Percentiles rank a stretch among this genome's conserved stretches.
These are phyloP conservation scores for Heliconius congener DNA, from an alignment of 1,140 invertebrate genomes.

Conservation along the genomic window DNA sequence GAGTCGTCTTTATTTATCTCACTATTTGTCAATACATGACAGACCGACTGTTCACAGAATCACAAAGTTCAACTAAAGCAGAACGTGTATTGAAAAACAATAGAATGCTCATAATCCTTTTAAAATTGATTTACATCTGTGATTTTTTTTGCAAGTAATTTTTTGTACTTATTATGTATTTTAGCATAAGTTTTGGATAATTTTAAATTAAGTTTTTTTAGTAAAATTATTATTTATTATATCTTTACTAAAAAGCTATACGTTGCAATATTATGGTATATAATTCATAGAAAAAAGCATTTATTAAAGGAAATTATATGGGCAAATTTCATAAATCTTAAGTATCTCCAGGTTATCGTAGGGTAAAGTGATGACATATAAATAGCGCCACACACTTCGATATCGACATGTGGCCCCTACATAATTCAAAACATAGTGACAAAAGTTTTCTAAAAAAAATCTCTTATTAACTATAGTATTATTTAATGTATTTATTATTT, in stretches of 20 bases:
- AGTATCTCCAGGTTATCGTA: background rate
- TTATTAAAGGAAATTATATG: background rate
- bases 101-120: slow-evolving; percentile 54
- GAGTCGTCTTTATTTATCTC: slow-evolving; percentile 39
- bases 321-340: background rate
- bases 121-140: slow-evolving; percentile 54
- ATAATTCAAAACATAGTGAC: background rate
- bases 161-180: background rate
- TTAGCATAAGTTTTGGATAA: background rate
- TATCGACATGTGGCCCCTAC: slow-evolving; percentile 49
- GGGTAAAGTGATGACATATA: slow-evolving; percentile 36
- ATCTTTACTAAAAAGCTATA: no score
- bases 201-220: background rate
- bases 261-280: no score
- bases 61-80: slow-evolving; percentile 37
- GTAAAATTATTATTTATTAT: no score
- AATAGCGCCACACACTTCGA: slow-evolving; percentile 57
- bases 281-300: no score
- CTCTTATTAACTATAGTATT: background rate
- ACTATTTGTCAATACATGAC: slow-evolving; percentile 52
- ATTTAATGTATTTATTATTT: no score
- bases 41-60: slow-evolving; percentile 36
- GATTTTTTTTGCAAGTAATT: background rate
- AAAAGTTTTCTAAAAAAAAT: background rate
- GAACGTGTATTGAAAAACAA: slow-evolving; percentile 47